phyloP scores from a whole-genome alignment of 1,140 invertebrate species.

The Hypsibius dujardini region DNA sequence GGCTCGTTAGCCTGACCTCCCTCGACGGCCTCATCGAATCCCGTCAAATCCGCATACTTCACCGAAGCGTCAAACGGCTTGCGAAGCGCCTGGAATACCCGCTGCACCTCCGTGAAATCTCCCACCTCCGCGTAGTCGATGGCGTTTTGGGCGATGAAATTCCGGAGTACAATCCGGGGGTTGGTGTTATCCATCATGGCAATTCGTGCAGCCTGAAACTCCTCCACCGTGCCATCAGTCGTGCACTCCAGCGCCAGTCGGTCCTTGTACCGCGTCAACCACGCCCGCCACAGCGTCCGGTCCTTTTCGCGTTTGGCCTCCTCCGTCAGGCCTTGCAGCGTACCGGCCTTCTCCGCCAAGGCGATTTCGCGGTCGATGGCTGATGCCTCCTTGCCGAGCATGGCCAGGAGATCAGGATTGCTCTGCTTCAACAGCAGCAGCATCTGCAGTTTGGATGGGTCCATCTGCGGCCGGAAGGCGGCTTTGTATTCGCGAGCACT shows the following conservation, averaged over 20 bases:
- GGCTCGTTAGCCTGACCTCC: not conserved
- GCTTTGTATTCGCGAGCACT: conserved; percentile 30
- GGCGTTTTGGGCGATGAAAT: conserved; percentile 47
- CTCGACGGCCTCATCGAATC: not conserved
- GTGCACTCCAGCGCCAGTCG: conserved; percentile 26
- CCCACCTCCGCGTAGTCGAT: conserved; percentile 44
- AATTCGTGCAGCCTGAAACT: conserved; percentile 27
- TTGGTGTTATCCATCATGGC: conserved; percentile 40
- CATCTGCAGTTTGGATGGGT: conserved; percentile 35
- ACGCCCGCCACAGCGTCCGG: conserved; percentile 29
- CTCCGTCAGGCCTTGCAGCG: not conserved
- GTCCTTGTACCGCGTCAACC: not conserved
- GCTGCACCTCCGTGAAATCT: conserved; percentile 41
- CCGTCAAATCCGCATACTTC: not conserved
- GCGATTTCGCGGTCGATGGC: conserved; percentile 29
- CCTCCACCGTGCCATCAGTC: not conserved
- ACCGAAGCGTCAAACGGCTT: conserved; percentile 35
- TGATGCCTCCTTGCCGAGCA: conserved; percentile 28
- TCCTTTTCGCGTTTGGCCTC: conserved; percentile 27
- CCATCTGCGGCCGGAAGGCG: conserved; percentile 27
- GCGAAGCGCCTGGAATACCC: conserved; percentile 39
- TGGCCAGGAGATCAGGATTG: conserved; percentile 30
- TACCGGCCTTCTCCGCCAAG: conserved; percentile 24
- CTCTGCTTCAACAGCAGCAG: conserved; percentile 34
- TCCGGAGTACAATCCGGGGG: conserved; percentile 41